Evolutionary conservation across 2,113 vertebrate genomes (phyloP), one percentile per base, ranked within the genome.

Genomic region (Ictalurus punctatus): DNA sequence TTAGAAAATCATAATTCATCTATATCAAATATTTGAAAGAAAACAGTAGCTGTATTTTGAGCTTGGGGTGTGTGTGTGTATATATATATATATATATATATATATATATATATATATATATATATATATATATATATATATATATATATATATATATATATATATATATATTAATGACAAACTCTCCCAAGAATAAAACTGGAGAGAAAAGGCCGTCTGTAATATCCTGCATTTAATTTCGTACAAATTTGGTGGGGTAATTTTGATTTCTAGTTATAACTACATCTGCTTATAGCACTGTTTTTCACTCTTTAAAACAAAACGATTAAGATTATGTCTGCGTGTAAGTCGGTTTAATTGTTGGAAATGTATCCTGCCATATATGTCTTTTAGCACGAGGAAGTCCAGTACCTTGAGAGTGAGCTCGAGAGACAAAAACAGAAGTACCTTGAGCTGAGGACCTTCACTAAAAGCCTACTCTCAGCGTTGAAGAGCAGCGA

Each of bases 401-500:
- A 99, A 94, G 96, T 99, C 89, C 97, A 97, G 93, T 99, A 97
- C 94, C 96, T 99, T 56, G 97, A 99, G 95, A 96, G 93, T 23
- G 97, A 99, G 93, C 93, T 99, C 95, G 96, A 97, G 94, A 97
- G 93, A 94, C 97, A 99, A 95, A 99, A 99, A 92, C 97, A 97
- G 94, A 98, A 96, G 92, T 99, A 98, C 86, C 95, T 96, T 91
- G 96, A 98, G 90, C 97, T 99, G 83, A 97, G 95, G 90, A 95
- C 92, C 1, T 99, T 99, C 93, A 98, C 98, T 12, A 96, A 96
- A 91, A 97, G 95, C 92, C 96, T 99, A 93, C 96, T 99, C 90
- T 94, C 92, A 87, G 97, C 97, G 85, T 94, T 99, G 92, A 98
- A 96, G 94, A 93, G 95, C 65, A 96, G 97, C n/a, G 96, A 99